Evolutionary conservation across 2,888 invertebrate species (phyloP).

Genomic region (Apodemia hepburni): DNA sequence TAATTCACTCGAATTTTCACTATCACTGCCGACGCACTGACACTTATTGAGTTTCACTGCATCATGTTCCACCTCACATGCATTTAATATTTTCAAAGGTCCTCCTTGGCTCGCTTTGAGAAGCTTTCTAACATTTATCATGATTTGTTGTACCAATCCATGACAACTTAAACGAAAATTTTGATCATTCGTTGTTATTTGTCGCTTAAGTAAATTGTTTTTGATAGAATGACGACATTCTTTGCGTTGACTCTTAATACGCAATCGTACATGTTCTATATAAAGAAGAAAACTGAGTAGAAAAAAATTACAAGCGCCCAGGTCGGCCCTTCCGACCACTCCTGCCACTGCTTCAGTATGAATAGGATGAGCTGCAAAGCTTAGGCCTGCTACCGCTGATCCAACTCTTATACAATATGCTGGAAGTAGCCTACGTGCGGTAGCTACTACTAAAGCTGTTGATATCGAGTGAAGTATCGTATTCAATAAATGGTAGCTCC

Average conservation of each 20-base stretch:
- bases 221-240: conserved; percentile 57
- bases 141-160: conserved; percentile 63
- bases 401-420: conserved; percentile 82
- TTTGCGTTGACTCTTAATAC: conserved; percentile 70
- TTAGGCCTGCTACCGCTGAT: conserved; percentile 87
- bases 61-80: conserved; percentile 53
- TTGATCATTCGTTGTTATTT: conserved; percentile 48
- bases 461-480: conserved; percentile 92
- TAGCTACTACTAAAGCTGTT: conserved; percentile 89
- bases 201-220: conserved; percentile 48
- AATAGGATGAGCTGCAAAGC: conserved; percentile 97
- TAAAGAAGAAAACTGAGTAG: conserved; percentile 93
- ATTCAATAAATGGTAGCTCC: conserved; percentile 93
- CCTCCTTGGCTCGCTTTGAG: conserved; percentile 63
- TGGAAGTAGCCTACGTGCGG: conserved; percentile 86
- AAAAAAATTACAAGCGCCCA: conserved; percentile 95
- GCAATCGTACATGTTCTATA: conserved; percentile 86
- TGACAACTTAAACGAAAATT: conserved; percentile 68
- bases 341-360: conserved; percentile 98
- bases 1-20: conserved; percentile 67
- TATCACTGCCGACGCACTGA: conserved; percentile 62
- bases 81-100: conserved; percentile 58
- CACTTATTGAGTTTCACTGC: conserved; percentile 57
- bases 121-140: conserved; percentile 65
- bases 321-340: conserved; percentile 96